These are phyloP conservation scores for Brachyhypopomus gauderio DNA, from an alignment of 2,113 vertebrate species.

Conservation along the genomic window DNA sequence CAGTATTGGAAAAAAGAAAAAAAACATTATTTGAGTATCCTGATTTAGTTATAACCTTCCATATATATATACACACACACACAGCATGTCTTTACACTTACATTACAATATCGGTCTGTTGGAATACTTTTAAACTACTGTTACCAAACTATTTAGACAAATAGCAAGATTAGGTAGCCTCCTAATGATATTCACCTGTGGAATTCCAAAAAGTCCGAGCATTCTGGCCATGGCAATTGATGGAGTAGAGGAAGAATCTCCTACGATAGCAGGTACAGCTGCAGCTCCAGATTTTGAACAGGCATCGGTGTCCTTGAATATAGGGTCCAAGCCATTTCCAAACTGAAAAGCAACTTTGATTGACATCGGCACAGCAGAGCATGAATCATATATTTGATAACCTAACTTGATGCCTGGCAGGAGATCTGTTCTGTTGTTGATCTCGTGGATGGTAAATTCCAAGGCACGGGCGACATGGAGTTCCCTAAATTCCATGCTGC, in stretches of 20 bases:
- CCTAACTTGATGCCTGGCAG: slow-evolving; percentile 66
- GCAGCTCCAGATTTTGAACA: slow-evolving; percentile 57
- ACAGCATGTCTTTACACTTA: too few relatives aligned
- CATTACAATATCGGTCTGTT: too few relatives aligned
- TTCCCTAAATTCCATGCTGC: slow-evolving; percentile 62
- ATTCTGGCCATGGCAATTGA: slow-evolving; percentile 67
- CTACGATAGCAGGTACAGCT: slow-evolving; percentile 54
- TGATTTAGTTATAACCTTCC: too few relatives aligned
- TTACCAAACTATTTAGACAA: too few relatives aligned
- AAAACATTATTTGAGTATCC: background rate
- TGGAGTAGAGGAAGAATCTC: slow-evolving; percentile 67
- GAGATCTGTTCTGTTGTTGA: slow-evolving; percentile 69
- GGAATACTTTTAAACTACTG: too few relatives aligned
- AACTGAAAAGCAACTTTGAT: slow-evolving; percentile 62
- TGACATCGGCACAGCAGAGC: slow-evolving; percentile 56
- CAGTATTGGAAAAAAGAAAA: background rate
- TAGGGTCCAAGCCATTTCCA: slow-evolving; percentile 50
- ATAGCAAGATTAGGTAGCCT: too few relatives aligned
- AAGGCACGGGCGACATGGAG: slow-evolving; percentile 65
- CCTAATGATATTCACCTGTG: slow-evolving; percentile 58
- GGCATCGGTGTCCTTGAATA: background rate
- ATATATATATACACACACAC: too few relatives aligned
- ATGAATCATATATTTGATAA: slow-evolving; percentile 70
- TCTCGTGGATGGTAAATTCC: slow-evolving; percentile 70
- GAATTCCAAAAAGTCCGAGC: slow-evolving; percentile 62